A percentile compares a stretch with the other conserved stretches of the same genome.
Evolutionary conservation across 2,113 vertebrate genomes (phyloP).

Genomic region (Epinephelus cyanopodus): DNA sequence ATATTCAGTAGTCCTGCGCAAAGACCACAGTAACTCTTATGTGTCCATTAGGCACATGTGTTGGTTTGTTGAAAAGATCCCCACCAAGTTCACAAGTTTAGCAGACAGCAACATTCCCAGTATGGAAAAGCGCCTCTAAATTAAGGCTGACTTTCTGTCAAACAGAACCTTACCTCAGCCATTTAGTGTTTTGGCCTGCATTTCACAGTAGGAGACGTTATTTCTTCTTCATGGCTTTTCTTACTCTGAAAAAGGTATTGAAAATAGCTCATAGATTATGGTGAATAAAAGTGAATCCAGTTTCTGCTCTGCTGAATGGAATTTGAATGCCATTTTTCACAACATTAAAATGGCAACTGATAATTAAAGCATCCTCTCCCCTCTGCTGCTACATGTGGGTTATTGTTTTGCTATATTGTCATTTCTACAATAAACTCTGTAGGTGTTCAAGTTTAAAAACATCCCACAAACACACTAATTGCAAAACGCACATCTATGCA

Average conservation of each 20-base stretch:
- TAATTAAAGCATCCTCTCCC: neutral
- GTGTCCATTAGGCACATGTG: neutral
- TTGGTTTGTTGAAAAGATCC: neutral
- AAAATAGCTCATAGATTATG: too few relatives aligned
- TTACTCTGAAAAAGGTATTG: too few relatives aligned
- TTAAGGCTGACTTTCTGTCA: neutral
- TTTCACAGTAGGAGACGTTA: neutral
- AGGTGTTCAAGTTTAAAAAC: neutral
- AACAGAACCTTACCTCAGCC: neutral
- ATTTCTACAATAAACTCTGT: neutral
- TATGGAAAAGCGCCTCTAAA: neutral
- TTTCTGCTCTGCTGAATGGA: too few relatives aligned
- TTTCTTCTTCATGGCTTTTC: too few relatives aligned
- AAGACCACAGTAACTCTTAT: neutral
- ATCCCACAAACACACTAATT: neutral
- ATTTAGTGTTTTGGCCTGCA: neutral
- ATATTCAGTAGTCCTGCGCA: neutral
- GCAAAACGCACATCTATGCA: neutral
- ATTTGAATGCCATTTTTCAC: neutral
- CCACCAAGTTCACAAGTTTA: neutral
- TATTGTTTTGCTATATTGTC: neutral
- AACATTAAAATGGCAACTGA: neutral
- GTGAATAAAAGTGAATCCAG: too few relatives aligned
- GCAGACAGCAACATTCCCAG: neutral
- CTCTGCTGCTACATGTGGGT: neutral